phyloP scores from a whole-genome alignment of 2,888 invertebrate species.

The Pyrocoelia pectoralis region DNA sequence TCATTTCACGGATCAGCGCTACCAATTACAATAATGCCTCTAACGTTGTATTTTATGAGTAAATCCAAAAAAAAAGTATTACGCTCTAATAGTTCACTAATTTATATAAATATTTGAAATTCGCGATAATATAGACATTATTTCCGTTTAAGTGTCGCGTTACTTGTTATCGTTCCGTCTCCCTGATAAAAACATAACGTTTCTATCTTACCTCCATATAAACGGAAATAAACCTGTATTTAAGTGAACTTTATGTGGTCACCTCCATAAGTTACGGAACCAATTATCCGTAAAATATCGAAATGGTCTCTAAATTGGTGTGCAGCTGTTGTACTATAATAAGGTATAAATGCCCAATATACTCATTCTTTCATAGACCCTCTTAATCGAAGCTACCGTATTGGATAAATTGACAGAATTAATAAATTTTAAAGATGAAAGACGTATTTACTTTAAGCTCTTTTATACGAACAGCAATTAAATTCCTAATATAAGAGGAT shows the following conservation, averaged over 20 bases:
- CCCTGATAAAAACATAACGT: conserved; percentile 20
- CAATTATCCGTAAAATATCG: conserved; percentile 53
- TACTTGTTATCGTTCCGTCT: conserved; percentile 20
- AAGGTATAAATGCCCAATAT: not conserved
- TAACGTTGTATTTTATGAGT: conserved; percentile 25
- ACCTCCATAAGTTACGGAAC: conserved; percentile 47
- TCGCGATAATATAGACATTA: not conserved
- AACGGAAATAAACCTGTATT: conserved; percentile 35
- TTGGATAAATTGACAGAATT: not conserved
- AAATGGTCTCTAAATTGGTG: conserved; percentile 50
- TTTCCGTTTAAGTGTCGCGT: conserved; percentile 21
- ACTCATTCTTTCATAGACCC: conserved; percentile 10
- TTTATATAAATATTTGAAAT: not conserved
- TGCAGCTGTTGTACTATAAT: conserved; percentile 40
- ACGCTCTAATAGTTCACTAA: conserved; percentile 3
- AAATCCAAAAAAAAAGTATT: conserved; percentile 13
- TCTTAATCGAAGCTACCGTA: not conserved
- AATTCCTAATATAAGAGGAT: not conserved
- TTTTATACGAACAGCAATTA: not conserved
- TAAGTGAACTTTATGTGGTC: conserved; percentile 39
- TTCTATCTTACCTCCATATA: conserved; percentile 32
- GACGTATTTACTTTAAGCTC: not conserved
- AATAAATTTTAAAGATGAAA: conserved; percentile 14
- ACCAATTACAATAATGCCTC: conserved; percentile 34
- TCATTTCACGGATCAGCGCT: conserved; percentile 34